Evolutionary conservation across 2,888 invertebrate genomes (phyloP), one percentile per base, ranked within the genome.

Genomic region (Ennomos erosarius): DNA sequence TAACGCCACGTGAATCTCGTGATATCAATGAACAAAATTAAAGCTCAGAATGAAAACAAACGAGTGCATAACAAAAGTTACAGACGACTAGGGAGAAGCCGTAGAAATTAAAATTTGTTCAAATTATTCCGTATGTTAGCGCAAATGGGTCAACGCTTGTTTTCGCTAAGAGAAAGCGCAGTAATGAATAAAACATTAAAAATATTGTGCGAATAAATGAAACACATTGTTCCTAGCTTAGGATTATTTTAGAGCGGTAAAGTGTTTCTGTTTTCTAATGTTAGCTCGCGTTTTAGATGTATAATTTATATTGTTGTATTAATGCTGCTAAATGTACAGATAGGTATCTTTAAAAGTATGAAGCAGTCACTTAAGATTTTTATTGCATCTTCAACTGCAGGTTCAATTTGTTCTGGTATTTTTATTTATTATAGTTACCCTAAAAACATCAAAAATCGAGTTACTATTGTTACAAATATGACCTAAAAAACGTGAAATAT

Each of bases 81-180:
- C 42, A 37, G 34, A 37, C 34, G 13, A 48, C 40, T 45, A 35
- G 35, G 55, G 44, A 44, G 42, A 47, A 56, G 43, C 51, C 48
- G 52, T 50, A 35, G 44, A 60, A 58, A 67, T 64, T 67, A 64
- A 67, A 67, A 64, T 67, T 64, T 46, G 42, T 53, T 56, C 55
- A 62, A 67, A 64, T 63, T 62, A 64, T 67, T 62, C 62, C 64
- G 58, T 67, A 60, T 56, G 62, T 60, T 51, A 59, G 60, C 50
- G 53, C 42, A 62, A 60, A 58, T 60, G 59, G 65, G 62, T 62
- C 62, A 62, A 40, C 62, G 43, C 49, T 52, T 59, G 59, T 62
- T 59, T 65, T 59, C 51, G 59, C 45, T 49, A 43, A 42, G 52
- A 56, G 55, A 52, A 59, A 62, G 40, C 56, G 52, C 55, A 55